Conservation (phyloP, 2,797 vertebrate genomes). For the Coluber constrictor region DNA sequence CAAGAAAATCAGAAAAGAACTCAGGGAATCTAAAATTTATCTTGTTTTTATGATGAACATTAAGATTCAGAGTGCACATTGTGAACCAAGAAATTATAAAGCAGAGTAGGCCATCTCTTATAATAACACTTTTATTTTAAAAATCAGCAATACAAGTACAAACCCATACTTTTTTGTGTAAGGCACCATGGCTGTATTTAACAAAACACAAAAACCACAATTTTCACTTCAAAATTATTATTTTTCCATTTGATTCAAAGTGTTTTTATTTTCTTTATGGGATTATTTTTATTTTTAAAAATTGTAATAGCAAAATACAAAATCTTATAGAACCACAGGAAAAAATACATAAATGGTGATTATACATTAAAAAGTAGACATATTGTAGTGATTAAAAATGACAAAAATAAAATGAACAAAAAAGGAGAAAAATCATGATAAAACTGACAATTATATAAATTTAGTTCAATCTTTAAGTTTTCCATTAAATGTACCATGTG, state of each 20-base stretch:
- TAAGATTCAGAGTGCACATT: background rate
- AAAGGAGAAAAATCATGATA: background rate
- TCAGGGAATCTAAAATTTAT: background rate
- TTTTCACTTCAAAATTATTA: background rate
- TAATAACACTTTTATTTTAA: background rate
- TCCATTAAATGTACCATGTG: background rate
- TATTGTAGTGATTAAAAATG: background rate
- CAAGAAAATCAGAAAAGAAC: background rate
- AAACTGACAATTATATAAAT: background rate
- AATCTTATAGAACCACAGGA: background rate
- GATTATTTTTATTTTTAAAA: background rate
- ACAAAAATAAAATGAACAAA: background rate
- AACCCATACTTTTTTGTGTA: background rate
- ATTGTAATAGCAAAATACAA: background rate
- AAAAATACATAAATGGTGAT: background rate
- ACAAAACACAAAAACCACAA: background rate
- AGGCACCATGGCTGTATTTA: background rate
- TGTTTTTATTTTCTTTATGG: background rate
- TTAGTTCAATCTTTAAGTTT: background rate
- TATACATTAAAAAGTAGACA: background rate
- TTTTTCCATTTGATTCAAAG: background rate
- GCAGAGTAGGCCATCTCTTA: background rate
- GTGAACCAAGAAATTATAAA: background rate
- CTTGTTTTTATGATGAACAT: background rate
- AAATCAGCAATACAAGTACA: background rate